Evolutionary conservation across 2,888 invertebrate genomes (phyloP).

Genomic region (Heteromurus nitidus): DNA sequence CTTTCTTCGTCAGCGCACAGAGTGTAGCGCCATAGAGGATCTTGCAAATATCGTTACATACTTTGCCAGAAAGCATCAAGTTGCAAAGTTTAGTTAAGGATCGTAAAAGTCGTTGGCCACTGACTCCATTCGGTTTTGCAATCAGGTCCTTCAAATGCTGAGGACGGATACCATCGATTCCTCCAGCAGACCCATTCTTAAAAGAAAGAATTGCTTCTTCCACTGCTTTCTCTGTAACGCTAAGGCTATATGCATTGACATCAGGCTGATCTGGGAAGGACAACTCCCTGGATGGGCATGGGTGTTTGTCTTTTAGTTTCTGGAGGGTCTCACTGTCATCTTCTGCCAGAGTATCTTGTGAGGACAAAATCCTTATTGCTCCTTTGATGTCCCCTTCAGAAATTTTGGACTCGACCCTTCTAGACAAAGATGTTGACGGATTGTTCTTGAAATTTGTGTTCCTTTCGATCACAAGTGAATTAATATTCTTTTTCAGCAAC

Average conservation of each 20-base stretch:
- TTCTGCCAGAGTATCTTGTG: background rate
- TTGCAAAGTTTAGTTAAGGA: background rate
- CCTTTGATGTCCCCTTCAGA: background rate
- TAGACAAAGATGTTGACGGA: no score
- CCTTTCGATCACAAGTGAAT: background rate
- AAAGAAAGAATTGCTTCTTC: background rate
- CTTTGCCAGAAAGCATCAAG: constrained; percentile 14
- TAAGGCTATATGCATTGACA: background rate
- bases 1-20: constrained; percentile 31
- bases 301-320: background rate
- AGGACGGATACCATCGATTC: constrained; percentile 28
- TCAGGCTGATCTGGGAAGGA: background rate
- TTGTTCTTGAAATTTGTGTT: no score
- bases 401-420: background rate
- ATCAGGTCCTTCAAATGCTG: constrained; percentile 33
- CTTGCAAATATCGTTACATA: background rate
- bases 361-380: background rate
- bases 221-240: background rate
- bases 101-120: background rate
- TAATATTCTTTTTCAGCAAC: background rate
- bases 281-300: background rate
- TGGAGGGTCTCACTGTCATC: background rate
- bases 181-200: constrained; percentile 6
- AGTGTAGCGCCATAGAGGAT: constrained; percentile 30
- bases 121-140: background rate